phyloP scores from a whole-genome alignment of 1,140 invertebrate species.

The Temnothorax curvispinosus region DNA sequence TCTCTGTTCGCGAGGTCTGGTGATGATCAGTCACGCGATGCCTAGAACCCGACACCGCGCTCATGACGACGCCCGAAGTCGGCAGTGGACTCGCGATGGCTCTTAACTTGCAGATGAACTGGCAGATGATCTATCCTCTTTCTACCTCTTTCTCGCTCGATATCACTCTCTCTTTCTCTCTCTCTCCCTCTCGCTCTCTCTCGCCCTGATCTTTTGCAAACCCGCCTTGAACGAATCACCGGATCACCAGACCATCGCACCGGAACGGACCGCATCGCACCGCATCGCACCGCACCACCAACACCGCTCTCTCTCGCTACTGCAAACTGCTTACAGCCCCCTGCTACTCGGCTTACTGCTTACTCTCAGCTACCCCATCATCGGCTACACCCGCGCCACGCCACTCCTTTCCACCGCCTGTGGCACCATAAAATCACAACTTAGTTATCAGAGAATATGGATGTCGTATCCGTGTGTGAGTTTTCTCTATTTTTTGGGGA shows the following conservation, averaged over 20 bases:
- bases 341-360: conserved; percentile 84
- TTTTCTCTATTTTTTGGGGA: conserved; percentile 47
- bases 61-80: conserved; percentile 54
- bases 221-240: conserved; percentile 80
- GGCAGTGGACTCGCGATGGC: not conserved
- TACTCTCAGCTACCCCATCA: conserved; percentile 85
- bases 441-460: conserved; percentile 81
- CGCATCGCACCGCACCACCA: conserved; percentile 37
- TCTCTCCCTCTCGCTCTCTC: conserved; percentile 52
- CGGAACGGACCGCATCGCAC: not conserved
- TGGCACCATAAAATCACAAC: conserved; percentile 86
- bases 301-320: conserved; percentile 78
- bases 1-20: conserved; percentile 75
- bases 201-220: conserved; percentile 76
- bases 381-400: conserved; percentile 83
- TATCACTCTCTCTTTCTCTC: conserved; percentile 51
- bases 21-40: conserved; percentile 63
- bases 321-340: conserved; percentile 84
- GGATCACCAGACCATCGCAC: conserved; percentile 57
- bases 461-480: conserved; percentile 75
- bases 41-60: conserved; percentile 71
- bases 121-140: conserved; percentile 59
- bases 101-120: conserved; percentile 65
- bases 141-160: conserved; percentile 50
- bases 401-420: conserved; percentile 85